Percentiles rank a stretch among this genome's conserved stretches.
Evolutionary conservation across 2,797 vertebrate genomes (phyloP).

Genomic region (Phyllotis vaccarum): DNA sequence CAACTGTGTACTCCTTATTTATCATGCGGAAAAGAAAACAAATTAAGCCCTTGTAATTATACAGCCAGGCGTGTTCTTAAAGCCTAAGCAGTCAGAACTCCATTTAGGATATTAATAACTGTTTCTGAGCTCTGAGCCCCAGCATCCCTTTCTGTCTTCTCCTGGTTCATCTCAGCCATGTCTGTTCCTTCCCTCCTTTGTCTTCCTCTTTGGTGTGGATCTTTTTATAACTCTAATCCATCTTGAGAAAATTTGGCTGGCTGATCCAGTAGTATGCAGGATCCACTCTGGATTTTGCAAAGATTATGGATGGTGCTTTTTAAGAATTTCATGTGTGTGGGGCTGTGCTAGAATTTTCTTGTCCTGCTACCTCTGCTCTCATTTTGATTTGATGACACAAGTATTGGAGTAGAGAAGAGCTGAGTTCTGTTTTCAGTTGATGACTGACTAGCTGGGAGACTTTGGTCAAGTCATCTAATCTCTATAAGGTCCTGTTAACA

Average conservation of each 20-base stretch:
- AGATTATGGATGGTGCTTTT: not conserved
- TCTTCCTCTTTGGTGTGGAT: not conserved
- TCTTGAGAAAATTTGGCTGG: not conserved
- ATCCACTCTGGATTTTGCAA: not conserved
- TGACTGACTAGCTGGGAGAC: not conserved
- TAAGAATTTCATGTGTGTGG: not conserved
- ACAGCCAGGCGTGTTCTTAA: constrained; percentile 85
- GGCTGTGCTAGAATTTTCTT: not conserved
- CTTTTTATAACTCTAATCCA: not conserved
- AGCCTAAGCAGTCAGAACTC: constrained; percentile 84
- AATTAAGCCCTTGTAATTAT: constrained; percentile 88
- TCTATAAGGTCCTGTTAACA: not conserved
- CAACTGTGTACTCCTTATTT: constrained; percentile 84
- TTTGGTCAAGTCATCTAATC: not conserved
- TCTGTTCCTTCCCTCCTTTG: not conserved
- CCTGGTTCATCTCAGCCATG: not conserved
- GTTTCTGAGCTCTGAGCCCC: constrained; percentile 65
- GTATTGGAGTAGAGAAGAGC: not conserved
- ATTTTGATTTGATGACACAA: not conserved
- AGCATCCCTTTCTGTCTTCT: constrained; percentile 20
- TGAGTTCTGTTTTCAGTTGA: not conserved
- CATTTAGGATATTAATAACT: constrained; percentile 87
- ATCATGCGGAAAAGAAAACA: constrained; percentile 88
- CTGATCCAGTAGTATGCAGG: not conserved
- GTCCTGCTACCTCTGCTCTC: not conserved